Percentiles rank a stretch among this genome's conserved stretches.
Conservation (phyloP, 2,888 invertebrate genomes). For the Tribolium freemani region DNA sequence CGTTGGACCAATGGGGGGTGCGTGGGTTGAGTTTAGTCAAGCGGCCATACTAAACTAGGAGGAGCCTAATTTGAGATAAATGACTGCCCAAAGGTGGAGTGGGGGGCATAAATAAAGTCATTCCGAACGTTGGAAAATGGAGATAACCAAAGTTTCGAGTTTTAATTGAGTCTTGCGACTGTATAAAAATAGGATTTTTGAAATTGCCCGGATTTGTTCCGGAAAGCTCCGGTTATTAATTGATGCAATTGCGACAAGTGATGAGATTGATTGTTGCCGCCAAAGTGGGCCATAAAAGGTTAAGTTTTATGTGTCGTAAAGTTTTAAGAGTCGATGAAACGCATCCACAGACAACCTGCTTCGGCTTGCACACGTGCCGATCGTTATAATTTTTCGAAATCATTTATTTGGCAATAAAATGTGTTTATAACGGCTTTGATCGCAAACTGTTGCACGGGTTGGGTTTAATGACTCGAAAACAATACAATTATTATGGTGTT, state of each 20-base stretch:
- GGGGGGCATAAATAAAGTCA: slow-evolving; percentile 49
- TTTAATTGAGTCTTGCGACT: slow-evolving; percentile 52
- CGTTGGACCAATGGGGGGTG: slow-evolving; percentile 60
- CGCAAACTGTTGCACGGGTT: background rate
- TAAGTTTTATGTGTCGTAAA: slow-evolving; percentile 69
- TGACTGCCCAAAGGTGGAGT: slow-evolving; percentile 43
- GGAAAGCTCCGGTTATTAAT: slow-evolving; percentile 7
- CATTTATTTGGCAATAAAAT: slow-evolving; percentile 51
- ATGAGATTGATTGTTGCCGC: slow-evolving; percentile 62
- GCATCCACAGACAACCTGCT: slow-evolving; percentile 64
- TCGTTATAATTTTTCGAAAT: slow-evolving; percentile 54
- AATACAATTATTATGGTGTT: background rate
- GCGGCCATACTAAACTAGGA: slow-evolving; percentile 66
- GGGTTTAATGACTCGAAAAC: background rate
- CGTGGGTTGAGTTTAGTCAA: slow-evolving; percentile 49
- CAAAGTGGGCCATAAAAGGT: slow-evolving; percentile 68
- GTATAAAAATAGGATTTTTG: slow-evolving; percentile 20
- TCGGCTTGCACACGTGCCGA: slow-evolving; percentile 55
- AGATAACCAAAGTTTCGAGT: slow-evolving; percentile 53
- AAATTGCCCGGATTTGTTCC: background rate
- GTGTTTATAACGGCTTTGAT: slow-evolving; percentile 19
- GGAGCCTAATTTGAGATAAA: slow-evolving; percentile 56
- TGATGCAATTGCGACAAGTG: slow-evolving; percentile 29
- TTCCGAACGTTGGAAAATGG: slow-evolving; percentile 51
- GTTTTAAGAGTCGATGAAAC: slow-evolving; percentile 68